phyloP scores from a whole-genome alignment of 1,140 invertebrate genomes.

The Pseudomyrmex cubaensis region DNA sequence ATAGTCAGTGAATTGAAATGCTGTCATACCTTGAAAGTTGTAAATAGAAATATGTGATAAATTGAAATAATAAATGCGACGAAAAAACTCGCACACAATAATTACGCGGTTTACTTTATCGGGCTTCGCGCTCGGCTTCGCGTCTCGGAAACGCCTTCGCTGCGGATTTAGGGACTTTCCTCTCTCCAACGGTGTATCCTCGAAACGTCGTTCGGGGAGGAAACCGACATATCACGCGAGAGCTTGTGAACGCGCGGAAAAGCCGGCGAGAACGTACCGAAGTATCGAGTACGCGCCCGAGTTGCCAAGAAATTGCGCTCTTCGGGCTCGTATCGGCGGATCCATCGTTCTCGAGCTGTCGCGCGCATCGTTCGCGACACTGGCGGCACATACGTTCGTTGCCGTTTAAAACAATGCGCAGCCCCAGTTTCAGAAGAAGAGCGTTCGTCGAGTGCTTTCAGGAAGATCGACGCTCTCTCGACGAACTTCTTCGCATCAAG shows the following conservation, averaged over 20 bases:
- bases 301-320: conserved; percentile 52
- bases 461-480: conserved; percentile 5
- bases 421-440: background rate
- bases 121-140: background rate
- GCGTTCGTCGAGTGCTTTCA: conserved; percentile 24
- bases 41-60: background rate
- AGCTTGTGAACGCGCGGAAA: conserved; percentile 31
- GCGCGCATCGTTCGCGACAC: conserved; percentile 45
- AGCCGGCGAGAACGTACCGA: conserved; percentile 11
- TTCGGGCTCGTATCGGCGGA: conserved; percentile 38
- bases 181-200: background rate
- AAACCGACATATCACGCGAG: conserved; percentile 6
- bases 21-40: too few relatives aligned
- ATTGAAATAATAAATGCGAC: background rate
- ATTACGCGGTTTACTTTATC: background rate
- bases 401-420: conserved; percentile 52
- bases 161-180: conserved; percentile 12
- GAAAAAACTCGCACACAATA: too few relatives aligned
- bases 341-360: conserved; percentile 25
- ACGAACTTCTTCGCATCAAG: conserved; percentile 29
- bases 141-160: background rate
- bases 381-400: conserved; percentile 43
- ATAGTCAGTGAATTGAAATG: too few relatives aligned
- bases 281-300: conserved; percentile 35
- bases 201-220: background rate